Conservation (phyloP, 2,888 invertebrate genomes). For the Mythimna lalbum region DNA sequence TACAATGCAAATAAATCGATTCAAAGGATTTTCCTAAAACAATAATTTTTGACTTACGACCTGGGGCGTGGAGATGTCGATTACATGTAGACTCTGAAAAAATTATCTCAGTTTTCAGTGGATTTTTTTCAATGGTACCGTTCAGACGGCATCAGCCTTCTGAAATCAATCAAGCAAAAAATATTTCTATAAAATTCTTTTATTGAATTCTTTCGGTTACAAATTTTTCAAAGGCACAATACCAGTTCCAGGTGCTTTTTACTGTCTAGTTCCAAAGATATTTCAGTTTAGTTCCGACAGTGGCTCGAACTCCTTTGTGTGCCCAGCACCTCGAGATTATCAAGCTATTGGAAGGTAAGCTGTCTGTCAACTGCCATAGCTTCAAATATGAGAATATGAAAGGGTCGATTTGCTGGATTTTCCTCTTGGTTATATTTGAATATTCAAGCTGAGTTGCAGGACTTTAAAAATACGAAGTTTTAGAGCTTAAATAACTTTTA, state of each 20-base stretch:
- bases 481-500: background rate
- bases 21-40: too few relatives aligned
- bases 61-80: too few relatives aligned
- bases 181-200: background rate
- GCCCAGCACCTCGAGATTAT: conserved; percentile 19
- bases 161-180: background rate
- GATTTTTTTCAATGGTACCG: too few relatives aligned
- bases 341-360: conserved; percentile 31
- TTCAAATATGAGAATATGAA: conserved; percentile 29
- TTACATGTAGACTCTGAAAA: too few relatives aligned
- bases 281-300: conserved; percentile 13
- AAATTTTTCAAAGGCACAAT: background rate
- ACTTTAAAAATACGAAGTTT: conserved; percentile 1
- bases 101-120: too few relatives aligned
- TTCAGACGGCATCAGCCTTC: background rate
- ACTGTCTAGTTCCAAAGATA: conserved; percentile 15
- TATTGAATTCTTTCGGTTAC: background rate
- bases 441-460: background rate
- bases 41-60: too few relatives aligned
- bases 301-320: conserved; percentile 26
- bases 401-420: background rate
- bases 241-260: conserved; percentile 17
- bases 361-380: conserved; percentile 44
- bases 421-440: background rate
- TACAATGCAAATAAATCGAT: too few relatives aligned